These are phyloP conservation scores for Drepana falcataria DNA, from an alignment of 2,888 invertebrate species.

Conservation along the genomic window DNA sequence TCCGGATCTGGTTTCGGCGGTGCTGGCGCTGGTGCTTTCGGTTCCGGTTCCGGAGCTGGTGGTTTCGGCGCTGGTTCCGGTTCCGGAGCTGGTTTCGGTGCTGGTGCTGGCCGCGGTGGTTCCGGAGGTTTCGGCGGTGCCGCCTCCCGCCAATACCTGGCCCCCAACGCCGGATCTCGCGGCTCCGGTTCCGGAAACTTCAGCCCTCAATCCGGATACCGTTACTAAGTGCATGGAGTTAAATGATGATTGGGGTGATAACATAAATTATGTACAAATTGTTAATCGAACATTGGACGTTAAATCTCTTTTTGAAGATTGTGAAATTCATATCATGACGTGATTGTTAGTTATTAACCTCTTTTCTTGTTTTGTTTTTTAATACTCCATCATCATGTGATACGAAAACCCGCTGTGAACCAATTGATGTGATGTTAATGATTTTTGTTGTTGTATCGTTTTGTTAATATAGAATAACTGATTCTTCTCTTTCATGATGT, in stretches of 20 bases:
- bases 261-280: conserved; percentile 23
- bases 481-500: conserved; percentile 24
- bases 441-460: conserved; percentile 22
- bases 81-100: conserved; percentile 21
- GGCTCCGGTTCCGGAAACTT: conserved; percentile 65
- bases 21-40: conserved; percentile 12
- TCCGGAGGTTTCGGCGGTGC: conserved; percentile 18
- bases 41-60: conserved; percentile 23
- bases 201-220: conserved; percentile 68
- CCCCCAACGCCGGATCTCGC: conserved; percentile 1
- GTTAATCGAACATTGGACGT: not conserved
- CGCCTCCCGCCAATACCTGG: conserved; percentile 6
- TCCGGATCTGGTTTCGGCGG: conserved; percentile 19
- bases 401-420: conserved; percentile 31
- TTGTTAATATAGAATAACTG: conserved; percentile 23
- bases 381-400: conserved; percentile 8
- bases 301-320: not conserved
- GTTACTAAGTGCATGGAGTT: conserved; percentile 40
- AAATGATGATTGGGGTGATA: conserved; percentile 20
- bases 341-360: conserved; percentile 11
- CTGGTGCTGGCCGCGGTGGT: conserved; percentile 13
- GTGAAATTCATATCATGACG: not conserved
- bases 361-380: conserved; percentile 17
- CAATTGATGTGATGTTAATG: conserved; percentile 29
- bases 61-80: conserved; percentile 20